These are phyloP conservation scores for Dexiosoma caninum DNA, from an alignment of 2,888 invertebrate species.

Conservation along the genomic window DNA sequence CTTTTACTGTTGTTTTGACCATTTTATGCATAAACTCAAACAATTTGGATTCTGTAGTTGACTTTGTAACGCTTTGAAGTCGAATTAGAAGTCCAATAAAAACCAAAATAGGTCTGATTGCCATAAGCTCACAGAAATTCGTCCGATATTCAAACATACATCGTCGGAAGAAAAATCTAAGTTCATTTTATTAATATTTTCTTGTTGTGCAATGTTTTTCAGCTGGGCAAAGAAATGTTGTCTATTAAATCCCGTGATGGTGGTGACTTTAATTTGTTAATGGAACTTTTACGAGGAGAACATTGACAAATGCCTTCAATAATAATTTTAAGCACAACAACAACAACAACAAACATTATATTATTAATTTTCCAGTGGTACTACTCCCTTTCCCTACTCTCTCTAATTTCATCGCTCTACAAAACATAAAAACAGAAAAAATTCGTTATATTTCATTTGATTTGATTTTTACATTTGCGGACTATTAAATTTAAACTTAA, in stretches of 20 bases:
- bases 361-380: constrained; percentile 30
- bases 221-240: constrained; percentile 96
- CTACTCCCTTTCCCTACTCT: not conserved
- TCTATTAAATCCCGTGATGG: constrained; percentile 92
- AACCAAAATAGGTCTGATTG: too few relatives aligned
- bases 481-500: constrained; percentile 73
- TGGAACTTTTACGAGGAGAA: constrained; percentile 96
- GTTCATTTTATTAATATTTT: not conserved
- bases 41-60: too few relatives aligned
- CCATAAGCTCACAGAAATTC: too few relatives aligned
- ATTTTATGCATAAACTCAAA: too few relatives aligned
- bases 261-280: constrained; percentile 94
- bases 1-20: too few relatives aligned
- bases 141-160: too few relatives aligned
- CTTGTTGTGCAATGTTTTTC: constrained; percentile 56
- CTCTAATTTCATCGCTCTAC: not conserved
- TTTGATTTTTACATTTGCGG: constrained; percentile 55
- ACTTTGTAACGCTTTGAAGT: too few relatives aligned
- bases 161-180: too few relatives aligned
- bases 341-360: constrained; percentile 8
- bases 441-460: constrained; percentile 18
- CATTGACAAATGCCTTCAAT: constrained; percentile 80
- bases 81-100: too few relatives aligned
- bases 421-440: constrained; percentile 13
- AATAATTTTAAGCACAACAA: constrained; percentile 23